Evolutionary conservation across 2,888 invertebrate species (phyloP), one percentile per base, ranked within the genome.

Genomic region (Zaprionus obscuricornis): DNA sequence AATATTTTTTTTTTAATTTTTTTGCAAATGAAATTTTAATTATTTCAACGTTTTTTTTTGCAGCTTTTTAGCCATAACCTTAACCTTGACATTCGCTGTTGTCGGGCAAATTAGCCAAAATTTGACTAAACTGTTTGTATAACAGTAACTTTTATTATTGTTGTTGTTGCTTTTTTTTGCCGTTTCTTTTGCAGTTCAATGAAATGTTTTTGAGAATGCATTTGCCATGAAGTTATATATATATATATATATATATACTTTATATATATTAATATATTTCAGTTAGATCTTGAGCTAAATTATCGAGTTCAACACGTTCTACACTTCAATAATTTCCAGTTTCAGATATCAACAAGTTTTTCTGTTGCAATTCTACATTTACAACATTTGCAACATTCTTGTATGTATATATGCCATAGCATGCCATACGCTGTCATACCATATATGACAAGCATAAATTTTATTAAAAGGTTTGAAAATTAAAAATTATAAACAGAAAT

Each of bases 31-130:
- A 39, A 34, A 17, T 11, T 3, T 16, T 36, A n/a, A n/a, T n/a
- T n/a, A n/a, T n/a, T n/a, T n/a, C n/a, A n/a, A n/a, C 27, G 57
- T n/a, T 47, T 49, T 16, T 42, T 14, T 16, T 24, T 10, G 6
- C 7, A 13, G 33, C 5, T 14, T 26, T 31, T 39, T 22, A 8
- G 17, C 37, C 37, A 17, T 54, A 54, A 68, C 33, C 64, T 73
- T 81, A 70, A 77, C 81, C 81, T 75, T 82, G 84, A 84, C 75
- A 73, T 67, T 73, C 47, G 63, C 52, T 39, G 22, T 45, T 36
- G 36, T 18, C 7, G 33, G 11, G 37, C 39, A 29, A 66, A 40
- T 45, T 31, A 18, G 0, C 16, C 10, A 13, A 43, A 14, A n/a
- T 43, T 37, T 29, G 62, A 49, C 55, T 50, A 55, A 14, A 22